Base-by-base conservation (phyloP, 2,888 invertebrate species). In the Phorcus lineatus region DNA sequence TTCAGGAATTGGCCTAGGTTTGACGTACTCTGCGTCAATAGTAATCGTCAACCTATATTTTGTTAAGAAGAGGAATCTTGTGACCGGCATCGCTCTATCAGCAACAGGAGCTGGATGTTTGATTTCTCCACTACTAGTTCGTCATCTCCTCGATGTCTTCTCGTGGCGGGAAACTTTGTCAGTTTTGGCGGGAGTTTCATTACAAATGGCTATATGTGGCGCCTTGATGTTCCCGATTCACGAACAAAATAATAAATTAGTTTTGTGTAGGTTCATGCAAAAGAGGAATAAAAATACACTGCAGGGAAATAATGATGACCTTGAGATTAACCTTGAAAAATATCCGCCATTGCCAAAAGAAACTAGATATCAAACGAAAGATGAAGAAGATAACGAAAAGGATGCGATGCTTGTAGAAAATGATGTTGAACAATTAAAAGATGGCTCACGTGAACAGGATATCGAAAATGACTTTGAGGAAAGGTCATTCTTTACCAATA, bases 11-110 rank as follows among this genome's bases (percentile, higher is more conserved):
- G 84, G 84, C 0, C 53, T 84, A 9, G 82, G 82, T 1, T 28
- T 84, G 57, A 79, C 77, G 70, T 82, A 81, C 40, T 57, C 82
- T 0, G 70, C 84, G 0, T 82, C 83, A 19, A 82, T 82, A n/a
- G 80, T 82, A 4, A 57, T 84, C 19, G 78, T 82, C 24, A 81
- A 81, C 54, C 81, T 78, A 16, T 84, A 77, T 76, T 83, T 83
- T 52, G 74, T 79, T 9, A 22, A 67, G 7, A 52, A 54, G 16
- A 78, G 82, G 28, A 82, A 80, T 16, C 28, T 83, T 24, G 76
- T 83, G 24, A 80, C 52, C 17, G 83, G 83, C 0, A 24, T 83
- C 2, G 81, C 74, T 4, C 62, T 81, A n/a, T 81, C 81, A 11
- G 80, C 81, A 2, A 11, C 75, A 1, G 83, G 83, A 40, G 53